A percentile compares a stretch with the other conserved stretches of the same genome.
These are phyloP conservation scores for Pituophis catenifer DNA, from an alignment of 2,113 vertebrate genomes.

Conservation along the genomic window DNA sequence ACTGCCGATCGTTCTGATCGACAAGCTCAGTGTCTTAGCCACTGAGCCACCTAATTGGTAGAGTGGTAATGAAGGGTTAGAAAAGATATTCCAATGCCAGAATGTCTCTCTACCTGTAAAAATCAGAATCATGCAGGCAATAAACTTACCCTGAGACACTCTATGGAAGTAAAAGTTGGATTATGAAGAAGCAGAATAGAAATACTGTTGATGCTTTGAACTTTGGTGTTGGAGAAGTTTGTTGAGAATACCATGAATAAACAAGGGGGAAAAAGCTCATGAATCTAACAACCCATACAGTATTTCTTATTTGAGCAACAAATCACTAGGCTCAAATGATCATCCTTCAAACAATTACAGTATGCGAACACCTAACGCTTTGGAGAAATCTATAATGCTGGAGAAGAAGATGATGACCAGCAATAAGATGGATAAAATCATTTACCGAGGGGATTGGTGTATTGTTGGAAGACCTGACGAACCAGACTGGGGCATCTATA, in stretches of 20 bases:
- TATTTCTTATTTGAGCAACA: background rate
- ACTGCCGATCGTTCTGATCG: too few species aligned
- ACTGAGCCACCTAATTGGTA: background rate
- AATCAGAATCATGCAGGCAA: background rate
- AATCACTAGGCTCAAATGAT: background rate
- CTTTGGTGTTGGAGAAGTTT: background rate
- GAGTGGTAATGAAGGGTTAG: background rate
- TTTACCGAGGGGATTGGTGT: background rate
- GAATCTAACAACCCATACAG: background rate
- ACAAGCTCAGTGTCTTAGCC: too few species aligned
- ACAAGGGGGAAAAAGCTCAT: background rate
- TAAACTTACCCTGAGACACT: background rate
- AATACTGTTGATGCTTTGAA: background rate
- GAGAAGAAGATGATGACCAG: background rate
- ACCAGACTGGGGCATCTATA: background rate
- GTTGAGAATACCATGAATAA: background rate
- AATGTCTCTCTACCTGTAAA: background rate
- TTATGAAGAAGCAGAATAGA: background rate
- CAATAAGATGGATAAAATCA: background rate
- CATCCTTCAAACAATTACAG: background rate
- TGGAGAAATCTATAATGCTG: background rate
- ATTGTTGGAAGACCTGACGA: background rate
- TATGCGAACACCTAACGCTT: background rate
- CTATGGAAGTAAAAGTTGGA: background rate
- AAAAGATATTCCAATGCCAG: background rate